These are phyloP conservation scores for Carassius gibelio DNA, from an alignment of 2,113 vertebrate genomes.

Conservation along the genomic window DNA sequence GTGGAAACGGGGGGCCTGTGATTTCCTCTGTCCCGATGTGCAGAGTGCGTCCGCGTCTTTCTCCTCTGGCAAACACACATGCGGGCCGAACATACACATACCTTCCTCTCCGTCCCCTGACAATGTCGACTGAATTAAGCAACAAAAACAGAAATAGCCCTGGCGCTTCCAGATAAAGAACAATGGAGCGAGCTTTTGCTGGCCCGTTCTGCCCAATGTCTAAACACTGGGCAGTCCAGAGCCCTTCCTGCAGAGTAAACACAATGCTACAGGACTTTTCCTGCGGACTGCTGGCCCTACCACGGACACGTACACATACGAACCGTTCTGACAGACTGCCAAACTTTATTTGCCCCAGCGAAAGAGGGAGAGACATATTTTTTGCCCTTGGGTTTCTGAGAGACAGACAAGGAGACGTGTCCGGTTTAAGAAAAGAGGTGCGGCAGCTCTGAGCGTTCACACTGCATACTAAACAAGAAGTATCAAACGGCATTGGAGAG, in stretches of 20 bases:
- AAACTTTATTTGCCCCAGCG: neutral
- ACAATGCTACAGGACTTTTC: slow-evolving; percentile 76
- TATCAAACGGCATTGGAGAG: slow-evolving; percentile 38
- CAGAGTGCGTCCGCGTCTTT: slow-evolving; percentile 56
- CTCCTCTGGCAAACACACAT: slow-evolving; percentile 50
- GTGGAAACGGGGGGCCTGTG: slow-evolving; percentile 66
- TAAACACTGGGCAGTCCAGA: slow-evolving; percentile 75
- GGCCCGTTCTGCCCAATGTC: slow-evolving; percentile 70
- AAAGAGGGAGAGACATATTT: neutral
- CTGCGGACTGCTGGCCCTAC: slow-evolving; percentile 64
- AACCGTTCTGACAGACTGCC: neutral
- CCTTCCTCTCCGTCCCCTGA: slow-evolving; percentile 73
- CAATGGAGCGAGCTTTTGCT: slow-evolving; percentile 73
- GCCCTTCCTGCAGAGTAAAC: slow-evolving; percentile 80
- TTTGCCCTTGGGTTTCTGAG: slow-evolving; percentile 20
- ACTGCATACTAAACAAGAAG: slow-evolving; percentile 49
- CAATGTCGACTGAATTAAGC: slow-evolving; percentile 79
- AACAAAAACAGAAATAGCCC: slow-evolving; percentile 81
- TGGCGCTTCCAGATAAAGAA: slow-evolving; percentile 78
- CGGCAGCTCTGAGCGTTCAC: slow-evolving; percentile 33
- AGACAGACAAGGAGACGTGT: slow-evolving; percentile 34
- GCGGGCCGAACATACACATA: slow-evolving; percentile 56
- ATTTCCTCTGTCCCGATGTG: slow-evolving; percentile 68
- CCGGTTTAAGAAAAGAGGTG: slow-evolving; percentile 41
- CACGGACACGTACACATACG: slow-evolving; percentile 48